Conservation (phyloP, 2,888 invertebrate species). For the Chrysina gloriosa region DNA sequence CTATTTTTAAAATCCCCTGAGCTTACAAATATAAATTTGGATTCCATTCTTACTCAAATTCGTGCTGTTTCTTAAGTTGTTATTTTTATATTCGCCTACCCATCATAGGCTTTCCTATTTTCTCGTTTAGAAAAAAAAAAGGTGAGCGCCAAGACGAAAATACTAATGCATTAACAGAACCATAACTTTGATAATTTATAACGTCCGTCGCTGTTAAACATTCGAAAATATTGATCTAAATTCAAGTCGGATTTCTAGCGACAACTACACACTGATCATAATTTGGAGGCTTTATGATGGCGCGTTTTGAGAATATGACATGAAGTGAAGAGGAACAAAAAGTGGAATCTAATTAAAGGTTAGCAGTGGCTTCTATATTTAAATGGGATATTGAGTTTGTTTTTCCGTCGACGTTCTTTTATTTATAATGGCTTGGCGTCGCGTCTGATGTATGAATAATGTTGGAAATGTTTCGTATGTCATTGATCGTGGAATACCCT, state of each 20-base stretch:
- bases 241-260: conserved; percentile 36
- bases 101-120: conserved; percentile 30
- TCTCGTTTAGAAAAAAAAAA: conserved; percentile 8
- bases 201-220: conserved; percentile 38
- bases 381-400: conserved; percentile 38
- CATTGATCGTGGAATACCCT: conserved; percentile 28
- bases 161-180: conserved; percentile 37
- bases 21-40: conserved; percentile 25
- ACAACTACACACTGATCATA: conserved; percentile 36
- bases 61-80: conserved; percentile 16
- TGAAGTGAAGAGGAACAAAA: conserved; percentile 33
- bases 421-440: conserved; percentile 36
- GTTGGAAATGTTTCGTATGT: conserved; percentile 26
- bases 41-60: conserved; percentile 26
- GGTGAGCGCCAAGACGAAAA: conserved; percentile 3
- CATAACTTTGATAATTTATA: conserved; percentile 37
- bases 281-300: conserved; percentile 37
- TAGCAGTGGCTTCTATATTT: conserved; percentile 37
- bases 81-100: conserved; percentile 33
- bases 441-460: conserved; percentile 35
- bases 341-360: conserved; percentile 39
- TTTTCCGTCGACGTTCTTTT: conserved; percentile 38
- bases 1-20: conserved; percentile 23
- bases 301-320: conserved; percentile 37
- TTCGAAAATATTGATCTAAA: conserved; percentile 38